phyloP scores from a whole-genome alignment of 2,888 invertebrate genomes.

The Diaprepes abbreviatus region DNA sequence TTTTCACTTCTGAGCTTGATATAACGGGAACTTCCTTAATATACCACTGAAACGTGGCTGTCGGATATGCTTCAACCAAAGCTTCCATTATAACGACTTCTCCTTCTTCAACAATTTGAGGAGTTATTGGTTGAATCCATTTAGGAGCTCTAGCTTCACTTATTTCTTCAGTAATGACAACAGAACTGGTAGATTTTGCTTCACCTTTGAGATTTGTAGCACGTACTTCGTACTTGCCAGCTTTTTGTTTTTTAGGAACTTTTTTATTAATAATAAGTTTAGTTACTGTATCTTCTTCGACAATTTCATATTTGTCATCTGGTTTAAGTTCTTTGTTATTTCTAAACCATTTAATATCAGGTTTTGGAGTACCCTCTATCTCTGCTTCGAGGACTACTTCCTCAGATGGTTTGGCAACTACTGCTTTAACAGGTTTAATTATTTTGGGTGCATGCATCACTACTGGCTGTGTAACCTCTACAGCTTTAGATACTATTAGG shows the following conservation, averaged over 20 bases:
- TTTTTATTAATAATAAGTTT: conserved; percentile 75
- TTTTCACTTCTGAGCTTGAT: conserved; percentile 78
- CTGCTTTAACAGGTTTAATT: conserved; percentile 82
- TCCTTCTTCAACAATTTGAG: conserved; percentile 78
- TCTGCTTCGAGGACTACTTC: conserved; percentile 79
- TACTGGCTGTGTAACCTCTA: conserved; percentile 69
- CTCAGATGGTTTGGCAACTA: conserved; percentile 78
- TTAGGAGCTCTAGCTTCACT: conserved; percentile 76
- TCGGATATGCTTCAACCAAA: conserved; percentile 81
- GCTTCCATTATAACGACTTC: conserved; percentile 86
- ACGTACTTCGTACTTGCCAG: conserved; percentile 90
- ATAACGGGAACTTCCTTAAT: conserved; percentile 80
- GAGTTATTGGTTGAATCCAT: conserved; percentile 80
- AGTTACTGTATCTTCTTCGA: conserved; percentile 74
- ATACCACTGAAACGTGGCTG: conserved; percentile 91
- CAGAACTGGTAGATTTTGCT: conserved; percentile 84
- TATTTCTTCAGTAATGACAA: conserved; percentile 78
- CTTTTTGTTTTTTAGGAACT: conserved; percentile 77
- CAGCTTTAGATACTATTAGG: conserved; percentile 72
- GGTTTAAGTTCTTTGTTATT: conserved; percentile 83
- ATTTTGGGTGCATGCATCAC: conserved; percentile 80
- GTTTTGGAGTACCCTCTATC: conserved; percentile 79
- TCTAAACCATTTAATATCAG: conserved; percentile 87
- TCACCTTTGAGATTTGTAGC: conserved; percentile 84
- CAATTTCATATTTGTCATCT: conserved; percentile 74